Conservation (phyloP, 2,888 invertebrate species). For the Loripinus fragilis region DNA sequence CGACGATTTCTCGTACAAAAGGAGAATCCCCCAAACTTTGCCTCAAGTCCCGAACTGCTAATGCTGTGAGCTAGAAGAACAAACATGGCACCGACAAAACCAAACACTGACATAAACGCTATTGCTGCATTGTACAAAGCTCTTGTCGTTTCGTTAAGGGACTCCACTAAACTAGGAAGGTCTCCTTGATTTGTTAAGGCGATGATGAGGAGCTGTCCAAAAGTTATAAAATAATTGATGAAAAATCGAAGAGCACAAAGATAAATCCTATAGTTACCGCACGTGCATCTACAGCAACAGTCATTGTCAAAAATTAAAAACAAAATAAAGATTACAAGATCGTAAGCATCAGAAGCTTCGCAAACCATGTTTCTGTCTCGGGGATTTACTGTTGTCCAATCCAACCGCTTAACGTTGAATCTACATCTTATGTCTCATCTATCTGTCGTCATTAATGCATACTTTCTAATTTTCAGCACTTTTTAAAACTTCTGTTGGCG, state of each 20-base stretch:
- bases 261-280: conserved; percentile 1
- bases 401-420: too few species aligned
- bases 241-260: conserved; percentile 8
- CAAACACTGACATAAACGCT: conserved; percentile 11
- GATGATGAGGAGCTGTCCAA: conserved; percentile 16
- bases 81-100: conserved; percentile 2
- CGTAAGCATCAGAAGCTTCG: conserved; percentile 20
- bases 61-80: not conserved
- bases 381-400: too few species aligned
- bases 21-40: not conserved
- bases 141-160: not conserved
- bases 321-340: conserved; percentile 20
- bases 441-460: too few species aligned
- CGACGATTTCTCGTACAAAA: conserved; percentile 5
- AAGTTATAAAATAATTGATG: conserved; percentile 8
- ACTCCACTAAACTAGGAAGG: not conserved
- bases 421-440: too few species aligned
- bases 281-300: conserved; percentile 21
- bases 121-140: not conserved
- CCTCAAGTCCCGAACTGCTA: not conserved
- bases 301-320: conserved; percentile 21
- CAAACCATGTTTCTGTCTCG: conserved; percentile 20
- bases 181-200: not conserved
- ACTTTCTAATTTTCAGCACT: too few species aligned
- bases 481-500: too few species aligned